Evolutionary conservation across 2,888 invertebrate species (phyloP).

Genomic region (Caenorhabditis zanzibari): DNA sequence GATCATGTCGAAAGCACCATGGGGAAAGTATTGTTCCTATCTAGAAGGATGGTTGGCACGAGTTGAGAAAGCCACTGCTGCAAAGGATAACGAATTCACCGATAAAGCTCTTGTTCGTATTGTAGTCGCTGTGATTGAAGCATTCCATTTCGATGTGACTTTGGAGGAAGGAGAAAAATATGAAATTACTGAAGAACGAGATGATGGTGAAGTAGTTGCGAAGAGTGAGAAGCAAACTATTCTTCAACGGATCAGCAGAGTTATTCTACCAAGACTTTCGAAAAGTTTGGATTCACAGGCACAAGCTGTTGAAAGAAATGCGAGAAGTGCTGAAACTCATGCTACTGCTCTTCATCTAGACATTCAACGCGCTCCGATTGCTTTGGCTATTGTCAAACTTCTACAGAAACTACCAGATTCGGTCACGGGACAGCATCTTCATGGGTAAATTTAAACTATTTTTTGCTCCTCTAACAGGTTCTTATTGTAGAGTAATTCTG

Average conservation of each 20-base stretch:
- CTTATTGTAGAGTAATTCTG: conserved; percentile 75
- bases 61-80: conserved; percentile 86
- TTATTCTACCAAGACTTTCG: conserved; percentile 66
- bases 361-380: conserved; percentile 92
- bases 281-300: conserved; percentile 60
- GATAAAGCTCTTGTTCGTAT: conserved; percentile 87
- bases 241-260: conserved; percentile 57
- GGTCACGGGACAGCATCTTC: conserved; percentile 77
- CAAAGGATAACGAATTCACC: conserved; percentile 85
- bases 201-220: conserved; percentile 37
- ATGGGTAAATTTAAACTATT: conserved; percentile 87
- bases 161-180: conserved; percentile 48
- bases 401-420: conserved; percentile 90
- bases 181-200: conserved; percentile 39
- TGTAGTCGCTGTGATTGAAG: conserved; percentile 89
- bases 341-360: conserved; percentile 87
- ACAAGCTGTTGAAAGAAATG: conserved; percentile 62
- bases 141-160: conserved; percentile 91
- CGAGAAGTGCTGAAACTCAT: conserved; percentile 60
- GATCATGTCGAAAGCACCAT: conserved; percentile 70
- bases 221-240: conserved; percentile 57
- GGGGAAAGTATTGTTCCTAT: conserved; percentile 87
- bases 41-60: conserved; percentile 90
- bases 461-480: not conserved
- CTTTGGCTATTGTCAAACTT: conserved; percentile 93